Percentiles rank a stretch among this genome's conserved stretches.
Conservation (phyloP, 2,888 invertebrate genomes). For the Choreutis nemorana region DNA sequence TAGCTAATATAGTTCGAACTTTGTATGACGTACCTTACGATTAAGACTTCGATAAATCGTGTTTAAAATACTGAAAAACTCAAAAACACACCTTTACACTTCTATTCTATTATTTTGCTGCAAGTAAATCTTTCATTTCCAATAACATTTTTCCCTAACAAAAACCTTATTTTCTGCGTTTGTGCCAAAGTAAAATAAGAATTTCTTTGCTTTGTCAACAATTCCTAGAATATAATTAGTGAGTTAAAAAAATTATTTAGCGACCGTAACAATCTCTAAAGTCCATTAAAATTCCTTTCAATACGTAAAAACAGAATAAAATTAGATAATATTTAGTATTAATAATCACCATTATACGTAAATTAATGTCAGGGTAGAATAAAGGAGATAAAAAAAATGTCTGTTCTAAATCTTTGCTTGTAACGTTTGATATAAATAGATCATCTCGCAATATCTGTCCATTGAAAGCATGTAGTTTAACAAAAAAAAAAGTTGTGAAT, state of each 20-base stretch:
- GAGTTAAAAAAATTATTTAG: slow-evolving; percentile 18
- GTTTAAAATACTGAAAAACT: too few species aligned
- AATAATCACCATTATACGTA: slow-evolving; percentile 83
- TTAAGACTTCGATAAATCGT: too few species aligned
- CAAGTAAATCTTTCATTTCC: too few species aligned
- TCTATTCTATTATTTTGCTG: too few species aligned
- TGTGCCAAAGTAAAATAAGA: too few species aligned
- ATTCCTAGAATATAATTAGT: slow-evolving; percentile 17
- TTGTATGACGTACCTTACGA: slow-evolving; percentile 61
- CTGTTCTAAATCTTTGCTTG: slow-evolving; percentile 48
- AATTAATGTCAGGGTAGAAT: slow-evolving; percentile 85
- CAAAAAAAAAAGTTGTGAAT: too few species aligned
- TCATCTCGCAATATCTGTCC: slow-evolving; percentile 55
- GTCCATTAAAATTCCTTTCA: slow-evolving; percentile 15
- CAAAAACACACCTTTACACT: too few species aligned
- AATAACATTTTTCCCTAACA: not conserved
- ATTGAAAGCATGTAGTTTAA: too few species aligned
- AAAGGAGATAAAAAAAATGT: slow-evolving; percentile 42
- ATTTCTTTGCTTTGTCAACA: too few species aligned
- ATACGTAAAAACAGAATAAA: slow-evolving; percentile 54
- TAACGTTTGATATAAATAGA: slow-evolving; percentile 37
- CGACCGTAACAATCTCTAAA: slow-evolving; percentile 12
- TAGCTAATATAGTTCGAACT: slow-evolving; percentile 55
- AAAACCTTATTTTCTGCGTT: slow-evolving; percentile 16
- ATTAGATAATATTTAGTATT: slow-evolving; percentile 52